Evolutionary conservation across 2,797 vertebrate genomes (phyloP).

Genomic region (Lophius americanus): DNA sequence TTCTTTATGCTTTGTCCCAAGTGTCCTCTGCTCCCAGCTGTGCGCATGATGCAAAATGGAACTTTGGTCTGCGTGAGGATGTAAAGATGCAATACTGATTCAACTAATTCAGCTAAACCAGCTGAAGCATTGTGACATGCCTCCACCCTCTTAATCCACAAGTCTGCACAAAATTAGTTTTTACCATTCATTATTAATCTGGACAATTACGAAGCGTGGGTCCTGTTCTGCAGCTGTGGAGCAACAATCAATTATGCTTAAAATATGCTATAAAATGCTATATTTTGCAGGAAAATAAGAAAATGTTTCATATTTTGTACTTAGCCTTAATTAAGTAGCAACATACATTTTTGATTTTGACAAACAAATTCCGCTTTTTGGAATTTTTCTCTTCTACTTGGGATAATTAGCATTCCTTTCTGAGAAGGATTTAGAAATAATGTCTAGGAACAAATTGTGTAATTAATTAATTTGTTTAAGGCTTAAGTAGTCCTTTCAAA

Average conservation of each 20-base stretch:
- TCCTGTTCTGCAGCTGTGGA: conserved; percentile 38
- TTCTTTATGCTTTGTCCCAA: conserved; percentile 70
- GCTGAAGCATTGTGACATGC: conserved; percentile 68
- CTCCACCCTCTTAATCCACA: conserved; percentile 45
- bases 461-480: conserved; percentile 52
- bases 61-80: conserved; percentile 57
- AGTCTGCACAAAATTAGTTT: conserved; percentile 68
- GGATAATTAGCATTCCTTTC: not conserved
- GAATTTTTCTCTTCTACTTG: not conserved
- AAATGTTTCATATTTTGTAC: not conserved
- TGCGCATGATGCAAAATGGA: conserved; percentile 62
- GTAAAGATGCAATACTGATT: conserved; percentile 61
- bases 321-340: not conserved
- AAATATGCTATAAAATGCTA: conserved; percentile 39
- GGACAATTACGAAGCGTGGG: conserved; percentile 32
- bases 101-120: conserved; percentile 58
- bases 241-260: conserved; percentile 32
- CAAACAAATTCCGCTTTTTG: too few species aligned
- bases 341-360: not conserved
- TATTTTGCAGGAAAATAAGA: conserved; percentile 25
- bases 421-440: conserved; percentile 5
- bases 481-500: conserved; percentile 49
- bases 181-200: conserved; percentile 77
- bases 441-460: conserved; percentile 34
- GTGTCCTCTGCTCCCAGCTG: conserved; percentile 72